Base-by-base conservation (phyloP, 2,888 invertebrate genomes). In the Dexiosoma caninum region DNA sequence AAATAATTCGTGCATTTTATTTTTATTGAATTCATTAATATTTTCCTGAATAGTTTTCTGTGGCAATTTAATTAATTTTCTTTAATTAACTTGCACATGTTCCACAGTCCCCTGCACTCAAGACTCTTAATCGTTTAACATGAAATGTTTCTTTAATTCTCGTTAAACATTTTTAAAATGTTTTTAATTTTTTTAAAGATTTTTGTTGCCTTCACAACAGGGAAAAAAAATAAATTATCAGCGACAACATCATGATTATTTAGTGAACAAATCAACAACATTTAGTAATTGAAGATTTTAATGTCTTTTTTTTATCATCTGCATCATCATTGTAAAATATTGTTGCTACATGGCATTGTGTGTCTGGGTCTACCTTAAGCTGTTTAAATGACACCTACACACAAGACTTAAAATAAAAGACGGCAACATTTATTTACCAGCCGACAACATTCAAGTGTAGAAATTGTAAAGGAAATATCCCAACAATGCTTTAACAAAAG, bases 211-310 rank as follows among this genome's bases (percentile, higher is more conserved):
- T 12, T 7, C 55, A 42, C 51, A 16, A 46, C 12, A 35, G 19
- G 21, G 8, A 57, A 46, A 55, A 9, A 53, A 62, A 69, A n/a
- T n/a, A 49, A 9, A n/a, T 85, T 87, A 86, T 85, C 86, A 84
- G 84, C 85, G 83, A 83, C 67, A 57, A 16, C 71, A 84, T 83
- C 86, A 86, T 87, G 87, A 86, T 87, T 85, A 86, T 86, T 86
- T 85, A 86, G 83, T 84, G 84, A 86, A 82, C 86, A 86, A 87
- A 87, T 86, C 86, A 87, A 82, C 83, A 83, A 82, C 84, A 77
- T 77, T 77, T 67, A 67, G 77, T 72, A 59, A 66, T 66, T 62
- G 46, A 83, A 72, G 51, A 55, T 51, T 51, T 71, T 82, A 42
- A 49, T 77, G 57, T 77, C 78, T 82, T 78, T 78, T 44, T 8